Base-by-base conservation (phyloP, 2,113 vertebrate species). In the Sorex araneus region DNA sequence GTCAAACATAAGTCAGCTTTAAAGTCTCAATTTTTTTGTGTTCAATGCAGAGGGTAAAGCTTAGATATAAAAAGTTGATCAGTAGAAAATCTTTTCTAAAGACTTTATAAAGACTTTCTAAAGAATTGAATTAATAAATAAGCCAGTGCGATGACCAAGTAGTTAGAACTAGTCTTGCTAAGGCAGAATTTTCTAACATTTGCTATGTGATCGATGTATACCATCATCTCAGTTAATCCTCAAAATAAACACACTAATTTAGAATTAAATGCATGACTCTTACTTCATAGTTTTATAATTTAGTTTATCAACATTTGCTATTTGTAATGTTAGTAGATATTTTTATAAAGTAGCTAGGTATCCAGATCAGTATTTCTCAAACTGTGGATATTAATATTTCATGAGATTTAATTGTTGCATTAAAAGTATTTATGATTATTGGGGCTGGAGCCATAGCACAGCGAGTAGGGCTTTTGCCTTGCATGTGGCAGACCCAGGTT, bases 291-390 rank as follows among this genome's bases (percentile, higher is more conserved):
- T 50, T n/a, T n/a, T n/a, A n/a, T n/a, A n/a, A n/a, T n/a, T n/a
- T n/a, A n/a, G n/a, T n/a, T n/a, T n/a, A n/a, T n/a, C n/a, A n/a
- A n/a, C n/a, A n/a, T n/a, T n/a, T n/a, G n/a, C n/a, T n/a, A 60
- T 84, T 86, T 80, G 91, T 94, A 82, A 75, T 16, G 32, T 43
- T 79, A 88, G 78, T 82, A 40, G 21, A 25, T 5, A 86, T 36
- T 60, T 60, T 84, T 79, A 19, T 83, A 60, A 76, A 71, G 4
- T 77, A 87, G 23, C 8, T 92, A 80, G 90, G 28, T 18, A 86
- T 84, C 25, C 40, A 23, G 10, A 86, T 40, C n/a, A 69, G 5
- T 89, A 43, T 6, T 77, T 91, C 63, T 79, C 30, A 64, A 91
- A 75, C 1, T 47, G 10, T 84, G 2, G 76, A 21, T 40, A 67